Percentiles rank a stretch among this genome's conserved stretches.
Conservation (phyloP, 2,113 vertebrate species). For the Amphiprion percula region DNA sequence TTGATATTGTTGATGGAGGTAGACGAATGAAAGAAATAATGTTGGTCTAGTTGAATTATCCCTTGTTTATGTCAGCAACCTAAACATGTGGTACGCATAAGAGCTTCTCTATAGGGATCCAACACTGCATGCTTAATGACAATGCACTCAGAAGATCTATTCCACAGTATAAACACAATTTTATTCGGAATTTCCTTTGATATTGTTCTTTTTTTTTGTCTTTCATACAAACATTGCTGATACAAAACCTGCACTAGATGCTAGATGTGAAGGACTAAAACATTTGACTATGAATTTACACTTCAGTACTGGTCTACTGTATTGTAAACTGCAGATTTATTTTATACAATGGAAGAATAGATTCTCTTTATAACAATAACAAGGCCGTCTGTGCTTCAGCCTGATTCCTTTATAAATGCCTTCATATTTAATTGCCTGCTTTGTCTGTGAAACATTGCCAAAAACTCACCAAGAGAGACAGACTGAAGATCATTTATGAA, state of each 20-base stretch:
- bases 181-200: constrained; percentile 65
- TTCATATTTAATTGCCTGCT: constrained; percentile 3
- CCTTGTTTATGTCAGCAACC: too few relatives aligned
- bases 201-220: constrained; percentile 40
- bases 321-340: constrained; percentile 22
- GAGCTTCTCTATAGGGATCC: background rate
- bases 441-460: constrained; percentile 12
- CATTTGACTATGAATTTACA: constrained; percentile 26
- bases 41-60: background rate
- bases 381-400: background rate
- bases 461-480: constrained; percentile 15
- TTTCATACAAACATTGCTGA: constrained; percentile 69
- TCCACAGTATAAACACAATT: constrained; percentile 66
- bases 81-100: too few relatives aligned
- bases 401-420: constrained; percentile 12
- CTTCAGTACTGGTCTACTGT: constrained; percentile 8
- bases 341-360: constrained; percentile 14
- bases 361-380: constrained; percentile 16
- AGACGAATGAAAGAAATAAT: background rate
- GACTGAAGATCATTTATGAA: constrained; percentile 31
- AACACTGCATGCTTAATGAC: background rate
- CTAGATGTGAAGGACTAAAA: constrained; percentile 28
- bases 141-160: background rate
- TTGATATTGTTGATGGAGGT: background rate
- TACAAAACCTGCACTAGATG: constrained; percentile 63